A percentile compares a stretch with the other conserved stretches of the same genome.
Conservation (phyloP, 2,113 vertebrate species). For the Python bivittatus region DNA sequence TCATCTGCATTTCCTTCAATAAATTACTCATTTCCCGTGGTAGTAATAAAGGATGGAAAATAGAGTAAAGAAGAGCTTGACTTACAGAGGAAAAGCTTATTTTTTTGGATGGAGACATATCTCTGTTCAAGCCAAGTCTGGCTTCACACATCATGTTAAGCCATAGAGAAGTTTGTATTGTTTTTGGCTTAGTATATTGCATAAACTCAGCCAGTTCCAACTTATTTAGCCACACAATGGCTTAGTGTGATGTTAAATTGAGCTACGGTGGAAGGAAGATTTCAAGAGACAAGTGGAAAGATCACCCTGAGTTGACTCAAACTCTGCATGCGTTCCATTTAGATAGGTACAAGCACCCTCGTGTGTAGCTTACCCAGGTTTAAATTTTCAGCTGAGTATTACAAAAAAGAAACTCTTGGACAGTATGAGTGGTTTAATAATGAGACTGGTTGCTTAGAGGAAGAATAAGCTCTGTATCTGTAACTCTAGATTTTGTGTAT, state of each 20-base stretch:
- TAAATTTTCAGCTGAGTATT: neutral
- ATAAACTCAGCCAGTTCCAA: neutral
- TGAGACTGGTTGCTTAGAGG: neutral
- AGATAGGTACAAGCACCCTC: neutral
- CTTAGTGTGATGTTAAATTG: neutral
- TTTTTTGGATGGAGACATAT: neutral
- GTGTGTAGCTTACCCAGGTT: too few species aligned
- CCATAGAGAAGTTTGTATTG: too few species aligned
- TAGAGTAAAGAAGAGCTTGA: neutral
- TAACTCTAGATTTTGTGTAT: neutral
- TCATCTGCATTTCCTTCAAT: neutral
- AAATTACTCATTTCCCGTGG: neutral
- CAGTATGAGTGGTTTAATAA: too few species aligned
- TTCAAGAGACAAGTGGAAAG: neutral
- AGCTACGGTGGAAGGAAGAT: neutral
- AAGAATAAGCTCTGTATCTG: too few species aligned
- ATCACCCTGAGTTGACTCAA: neutral
- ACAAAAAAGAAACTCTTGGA: neutral
- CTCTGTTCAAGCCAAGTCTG: neutral
- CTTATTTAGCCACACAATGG: neutral
- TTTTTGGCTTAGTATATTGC: neutral
- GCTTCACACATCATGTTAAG: neutral
- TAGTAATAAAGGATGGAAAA: neutral
- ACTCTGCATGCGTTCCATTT: neutral
- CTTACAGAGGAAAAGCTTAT: neutral